Evolutionary conservation across 2,113 vertebrate species (phyloP).

Genomic region (Notarius lentiginosus): DNA sequence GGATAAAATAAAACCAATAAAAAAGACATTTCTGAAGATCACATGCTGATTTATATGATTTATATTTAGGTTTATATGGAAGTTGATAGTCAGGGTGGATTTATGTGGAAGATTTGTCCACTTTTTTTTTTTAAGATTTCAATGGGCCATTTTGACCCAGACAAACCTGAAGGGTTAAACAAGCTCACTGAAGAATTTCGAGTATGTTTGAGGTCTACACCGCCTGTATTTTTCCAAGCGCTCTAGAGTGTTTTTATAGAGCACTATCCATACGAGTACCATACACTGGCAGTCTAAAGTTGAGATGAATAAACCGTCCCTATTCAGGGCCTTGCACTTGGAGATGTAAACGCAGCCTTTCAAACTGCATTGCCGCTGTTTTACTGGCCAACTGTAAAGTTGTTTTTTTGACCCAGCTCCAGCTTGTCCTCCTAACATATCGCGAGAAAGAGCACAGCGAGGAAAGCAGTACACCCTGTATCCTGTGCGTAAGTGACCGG

Average conservation of each 20-base stretch:
- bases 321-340: constrained; percentile 19
- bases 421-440: too few relatives aligned
- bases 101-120: background rate
- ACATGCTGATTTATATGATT: too few relatives aligned
- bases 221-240: background rate
- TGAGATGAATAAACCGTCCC: constrained; percentile 45
- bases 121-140: background rate
- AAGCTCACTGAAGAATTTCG: constrained; percentile 7
- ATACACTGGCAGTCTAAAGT: constrained; percentile 5
- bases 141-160: background rate
- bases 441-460: background rate
- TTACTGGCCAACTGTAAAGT: constrained; percentile 57
- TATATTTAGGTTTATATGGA: too few relatives aligned
- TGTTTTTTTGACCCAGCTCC: too few relatives aligned
- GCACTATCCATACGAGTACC: constrained; percentile 15
- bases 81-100: too few relatives aligned
- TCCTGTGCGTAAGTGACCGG: too few relatives aligned
- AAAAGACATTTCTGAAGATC: too few relatives aligned
- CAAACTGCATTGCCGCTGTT: constrained; percentile 66
- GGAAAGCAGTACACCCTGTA: too few relatives aligned
- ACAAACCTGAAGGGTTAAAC: background rate
- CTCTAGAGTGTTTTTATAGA: constrained; percentile 31
- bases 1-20: background rate
- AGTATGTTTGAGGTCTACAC: background rate
- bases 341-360: constrained; percentile 62